phyloP scores from a whole-genome alignment of 2,113 vertebrate genomes.

The Clarias batrachus region DNA sequence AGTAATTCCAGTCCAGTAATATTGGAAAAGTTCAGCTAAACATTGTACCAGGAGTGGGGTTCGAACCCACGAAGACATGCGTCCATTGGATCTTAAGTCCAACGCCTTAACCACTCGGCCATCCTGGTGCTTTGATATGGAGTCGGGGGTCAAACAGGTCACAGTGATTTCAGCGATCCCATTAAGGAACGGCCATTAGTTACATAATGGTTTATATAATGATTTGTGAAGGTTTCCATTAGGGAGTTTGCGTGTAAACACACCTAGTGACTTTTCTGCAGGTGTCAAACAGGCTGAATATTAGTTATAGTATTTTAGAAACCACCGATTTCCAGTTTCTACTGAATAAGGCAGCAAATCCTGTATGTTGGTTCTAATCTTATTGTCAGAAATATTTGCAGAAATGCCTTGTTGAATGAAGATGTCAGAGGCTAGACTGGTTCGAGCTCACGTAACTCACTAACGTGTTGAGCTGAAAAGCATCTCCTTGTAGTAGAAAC shows the following conservation, averaged over 20 bases:
- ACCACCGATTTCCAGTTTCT: no score
- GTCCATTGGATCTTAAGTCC: neutral
- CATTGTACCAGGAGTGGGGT: neutral
- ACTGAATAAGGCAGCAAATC: no score
- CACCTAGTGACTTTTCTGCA: no score
- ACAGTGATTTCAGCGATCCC: neutral
- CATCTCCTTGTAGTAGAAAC: neutral
- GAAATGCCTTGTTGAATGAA: neutral
- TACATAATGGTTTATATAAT: no score
- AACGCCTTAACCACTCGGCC: constrained; percentile 5
- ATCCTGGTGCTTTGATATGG: neutral
- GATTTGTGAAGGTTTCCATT: no score
- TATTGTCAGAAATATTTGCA: neutral
- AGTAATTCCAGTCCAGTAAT: no score
- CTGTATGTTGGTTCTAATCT: no score
- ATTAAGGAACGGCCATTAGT: no score
- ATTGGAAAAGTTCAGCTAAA: no score
- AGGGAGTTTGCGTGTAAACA: no score
- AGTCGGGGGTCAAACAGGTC: neutral
- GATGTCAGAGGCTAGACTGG: neutral
- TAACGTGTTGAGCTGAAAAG: neutral
- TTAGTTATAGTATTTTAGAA: no score
- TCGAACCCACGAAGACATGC: neutral
- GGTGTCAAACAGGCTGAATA: no score
- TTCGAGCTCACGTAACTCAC: neutral